Percentiles rank a stretch among this genome's conserved stretches.
These are phyloP conservation scores for Philereme vetulata DNA, from an alignment of 2,888 invertebrate species.

Conservation along the genomic window DNA sequence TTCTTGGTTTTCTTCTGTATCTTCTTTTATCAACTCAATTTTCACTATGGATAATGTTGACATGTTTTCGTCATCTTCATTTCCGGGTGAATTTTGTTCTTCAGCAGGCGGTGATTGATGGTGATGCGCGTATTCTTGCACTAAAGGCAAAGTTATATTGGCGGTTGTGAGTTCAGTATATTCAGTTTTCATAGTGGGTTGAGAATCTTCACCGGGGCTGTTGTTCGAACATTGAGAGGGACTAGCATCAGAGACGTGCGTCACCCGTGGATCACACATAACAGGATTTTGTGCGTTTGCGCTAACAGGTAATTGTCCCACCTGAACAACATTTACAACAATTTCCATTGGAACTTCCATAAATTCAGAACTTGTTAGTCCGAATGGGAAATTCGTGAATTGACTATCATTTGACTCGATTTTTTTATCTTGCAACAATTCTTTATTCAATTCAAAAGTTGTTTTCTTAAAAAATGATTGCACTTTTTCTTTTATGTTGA, in stretches of 20 bases:
- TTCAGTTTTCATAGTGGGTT: conserved; percentile 68
- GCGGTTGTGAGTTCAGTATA: conserved; percentile 78
- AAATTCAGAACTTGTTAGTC: conserved; percentile 74
- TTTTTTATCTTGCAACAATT: conserved; percentile 48
- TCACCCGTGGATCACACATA: conserved; percentile 76
- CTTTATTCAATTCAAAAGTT: conserved; percentile 53
- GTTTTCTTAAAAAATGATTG: conserved; percentile 66
- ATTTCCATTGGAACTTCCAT: conserved; percentile 76
- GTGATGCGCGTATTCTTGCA: conserved; percentile 63
- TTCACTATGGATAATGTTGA: conserved; percentile 59
- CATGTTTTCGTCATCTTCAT: conserved; percentile 55
- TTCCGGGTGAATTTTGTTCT: conserved; percentile 45
- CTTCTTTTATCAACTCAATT: conserved; percentile 63
- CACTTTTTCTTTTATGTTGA: conserved; percentile 64
- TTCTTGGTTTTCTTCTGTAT: conserved; percentile 56
- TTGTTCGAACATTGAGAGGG: conserved; percentile 73
- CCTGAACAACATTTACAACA: conserved; percentile 85
- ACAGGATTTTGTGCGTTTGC: conserved; percentile 76
- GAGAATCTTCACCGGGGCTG: conserved; percentile 63
- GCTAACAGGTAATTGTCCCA: conserved; percentile 77
- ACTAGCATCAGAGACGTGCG: conserved; percentile 73
- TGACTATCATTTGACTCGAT: conserved; percentile 30
- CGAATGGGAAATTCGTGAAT: conserved; percentile 41
- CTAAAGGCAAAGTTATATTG: conserved; percentile 65
- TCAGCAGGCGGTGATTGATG: conserved; percentile 51